Conservation (phyloP, 64 coral and sea anemone genomes). For the Dendronephthya gigantea region DNA sequence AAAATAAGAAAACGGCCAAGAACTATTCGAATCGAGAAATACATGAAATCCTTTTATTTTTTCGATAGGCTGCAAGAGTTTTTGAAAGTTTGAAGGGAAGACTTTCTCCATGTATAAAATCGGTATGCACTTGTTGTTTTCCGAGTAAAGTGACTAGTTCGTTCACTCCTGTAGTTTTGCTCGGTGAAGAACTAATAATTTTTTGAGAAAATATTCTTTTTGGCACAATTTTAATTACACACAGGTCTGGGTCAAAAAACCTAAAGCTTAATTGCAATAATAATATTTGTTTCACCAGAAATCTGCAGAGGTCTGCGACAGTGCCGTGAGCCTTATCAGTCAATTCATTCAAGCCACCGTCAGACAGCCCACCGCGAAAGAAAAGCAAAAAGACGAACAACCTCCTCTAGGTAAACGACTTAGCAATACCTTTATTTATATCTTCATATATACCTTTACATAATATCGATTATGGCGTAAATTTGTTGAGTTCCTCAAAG, state of each 20-base stretch:
- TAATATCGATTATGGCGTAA: no score
- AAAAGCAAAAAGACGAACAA: constrained; percentile 24
- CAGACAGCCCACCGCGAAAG: constrained; percentile 21
- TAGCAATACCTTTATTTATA: neutral
- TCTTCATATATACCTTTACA: neutral
- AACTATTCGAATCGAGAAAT: no score
- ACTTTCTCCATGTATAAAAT: neutral
- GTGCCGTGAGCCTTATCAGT: constrained; percentile 29
- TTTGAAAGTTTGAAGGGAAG: constrained; percentile 2
- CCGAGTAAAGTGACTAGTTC: no score
- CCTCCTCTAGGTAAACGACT: constrained; percentile 21
- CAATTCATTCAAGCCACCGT: neutral
- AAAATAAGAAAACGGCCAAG: no score
- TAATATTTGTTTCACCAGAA: constrained; percentile 26
- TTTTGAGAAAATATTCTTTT: no score
- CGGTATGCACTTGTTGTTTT: neutral
- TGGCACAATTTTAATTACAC: no score
- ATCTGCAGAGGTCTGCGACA: neutral
- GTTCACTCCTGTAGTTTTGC: no score
- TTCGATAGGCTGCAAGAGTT: neutral
- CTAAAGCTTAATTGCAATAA: no score
- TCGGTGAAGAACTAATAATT: no score
- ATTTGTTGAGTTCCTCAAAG: no score
- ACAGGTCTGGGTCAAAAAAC: no score
- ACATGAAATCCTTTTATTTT: no score